Evolutionary conservation across 2,888 invertebrate genomes (phyloP), one percentile per base, ranked within the genome.

Genomic region (Apodemia zela): DNA sequence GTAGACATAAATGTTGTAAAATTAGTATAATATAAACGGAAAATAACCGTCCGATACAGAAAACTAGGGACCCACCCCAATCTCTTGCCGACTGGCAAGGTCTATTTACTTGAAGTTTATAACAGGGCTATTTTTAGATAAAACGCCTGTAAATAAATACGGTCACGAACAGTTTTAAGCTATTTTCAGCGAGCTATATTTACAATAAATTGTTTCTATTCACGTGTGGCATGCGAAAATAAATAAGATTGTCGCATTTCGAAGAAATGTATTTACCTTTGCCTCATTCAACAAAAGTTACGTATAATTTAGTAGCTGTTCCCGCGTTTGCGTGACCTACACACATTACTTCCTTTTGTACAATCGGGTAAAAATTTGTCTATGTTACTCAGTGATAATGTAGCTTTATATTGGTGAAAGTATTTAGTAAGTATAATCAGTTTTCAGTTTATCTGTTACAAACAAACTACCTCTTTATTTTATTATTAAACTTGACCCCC

Each of bases 201-300:
- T 45, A 45, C n/a, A 45, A 45, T n/a, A 45, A 45, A 45, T 45
- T n/a, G 18, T 51, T 51, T 51, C 18, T 51, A 51, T 51, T 51
- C 21, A 18, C 21, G 49, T 18, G 10, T 8, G 10, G 49, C 49
- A 51, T 21, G 18, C 49, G 49, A 51, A 17, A 51, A 3, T 45
- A 45, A 45, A n/a, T 45, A 45, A 45, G n/a, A 45, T 45, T 42
- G 15, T 42, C 1, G 42, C 15, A 42, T 42, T 42, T 15, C 42
- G 42, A 42, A 42, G 42, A 13, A 42, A 42, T 42, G 15, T 15
- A 42, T 42, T 42, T 35, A 42, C 13, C 13, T 42, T 42, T 42
- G 42, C 42, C 42, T 13, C 13, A 42, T 42, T 42, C 42, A 42
- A 42, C 29, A 29, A 13, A 42, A 42, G 42, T 15, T 15, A 42